Percentiles rank a stretch among this genome's conserved stretches.
These are phyloP conservation scores for Microtus oregoni DNA, from an alignment of 2,113 vertebrate species.

Conservation along the genomic window DNA sequence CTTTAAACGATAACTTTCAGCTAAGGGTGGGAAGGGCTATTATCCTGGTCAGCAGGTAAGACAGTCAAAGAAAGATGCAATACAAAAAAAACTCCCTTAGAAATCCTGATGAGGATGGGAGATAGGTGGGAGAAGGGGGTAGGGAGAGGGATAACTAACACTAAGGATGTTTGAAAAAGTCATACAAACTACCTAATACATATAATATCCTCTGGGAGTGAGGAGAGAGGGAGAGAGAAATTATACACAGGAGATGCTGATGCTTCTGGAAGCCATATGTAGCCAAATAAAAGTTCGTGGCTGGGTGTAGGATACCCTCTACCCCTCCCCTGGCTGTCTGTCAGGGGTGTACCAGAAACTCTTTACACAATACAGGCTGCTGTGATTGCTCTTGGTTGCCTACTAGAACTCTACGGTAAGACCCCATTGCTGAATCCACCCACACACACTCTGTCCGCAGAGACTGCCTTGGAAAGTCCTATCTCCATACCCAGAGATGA, in stretches of 20 bases:
- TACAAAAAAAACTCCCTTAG: neutral
- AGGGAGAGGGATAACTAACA: neutral
- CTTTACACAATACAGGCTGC: neutral
- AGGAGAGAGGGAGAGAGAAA: neutral
- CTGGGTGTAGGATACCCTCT: too few relatives aligned
- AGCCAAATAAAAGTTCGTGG: neutral
- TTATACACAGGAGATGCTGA: neutral
- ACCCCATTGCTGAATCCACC: neutral
- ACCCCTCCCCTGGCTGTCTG: rapidly evolving
- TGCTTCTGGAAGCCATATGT: neutral
- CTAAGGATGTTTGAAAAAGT: neutral
- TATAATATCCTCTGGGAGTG: neutral
- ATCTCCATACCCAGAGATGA: neutral
- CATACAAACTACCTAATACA: neutral
- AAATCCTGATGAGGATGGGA: neutral
- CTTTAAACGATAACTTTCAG: slow-evolving; percentile 43
- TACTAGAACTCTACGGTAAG: neutral
- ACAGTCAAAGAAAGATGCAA: neutral
- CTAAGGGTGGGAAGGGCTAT: neutral
- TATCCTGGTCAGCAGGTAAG: neutral
- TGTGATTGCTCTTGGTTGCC: neutral
- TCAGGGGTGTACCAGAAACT: neutral
- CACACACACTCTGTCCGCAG: neutral
- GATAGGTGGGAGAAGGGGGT: neutral
- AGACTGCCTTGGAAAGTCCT: too few relatives aligned